Conservation (phyloP, 2,888 invertebrate genomes). For the Macrophya annulata region DNA sequence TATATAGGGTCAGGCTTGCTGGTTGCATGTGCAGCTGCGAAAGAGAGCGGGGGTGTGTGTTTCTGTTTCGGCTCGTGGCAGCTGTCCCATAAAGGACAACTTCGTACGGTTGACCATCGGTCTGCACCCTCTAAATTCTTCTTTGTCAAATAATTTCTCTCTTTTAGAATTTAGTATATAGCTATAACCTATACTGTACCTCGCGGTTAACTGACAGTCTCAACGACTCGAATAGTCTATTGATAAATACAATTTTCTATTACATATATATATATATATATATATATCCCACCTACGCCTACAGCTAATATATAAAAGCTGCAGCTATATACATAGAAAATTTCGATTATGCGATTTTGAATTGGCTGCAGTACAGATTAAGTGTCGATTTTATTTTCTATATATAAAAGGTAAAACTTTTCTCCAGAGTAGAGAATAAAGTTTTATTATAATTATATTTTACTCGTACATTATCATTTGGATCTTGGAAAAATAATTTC, state of each 20-base stretch:
- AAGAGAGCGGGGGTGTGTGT: constrained; percentile 46
- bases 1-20: neutral
- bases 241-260: constrained; percentile 5
- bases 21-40: constrained; percentile 23
- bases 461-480: too few relatives aligned
- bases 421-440: too few relatives aligned
- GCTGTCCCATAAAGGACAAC: constrained; percentile 46
- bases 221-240: neutral
- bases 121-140: constrained; percentile 68
- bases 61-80: constrained; percentile 44
- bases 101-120: constrained; percentile 69
- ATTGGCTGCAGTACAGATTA: neutral
- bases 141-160: constrained; percentile 10
- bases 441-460: too few relatives aligned
- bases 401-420: too few relatives aligned
- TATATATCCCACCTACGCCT: too few relatives aligned
- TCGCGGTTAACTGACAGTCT: neutral
- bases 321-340: neutral
- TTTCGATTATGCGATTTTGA: neutral
- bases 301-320: neutral
- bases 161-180: neutral
- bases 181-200: neutral
- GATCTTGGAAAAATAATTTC: too few relatives aligned
- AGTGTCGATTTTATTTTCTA: too few relatives aligned
- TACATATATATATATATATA: neutral